Base-by-base conservation (phyloP, 2,888 invertebrate species). In the Carcina quercana region DNA sequence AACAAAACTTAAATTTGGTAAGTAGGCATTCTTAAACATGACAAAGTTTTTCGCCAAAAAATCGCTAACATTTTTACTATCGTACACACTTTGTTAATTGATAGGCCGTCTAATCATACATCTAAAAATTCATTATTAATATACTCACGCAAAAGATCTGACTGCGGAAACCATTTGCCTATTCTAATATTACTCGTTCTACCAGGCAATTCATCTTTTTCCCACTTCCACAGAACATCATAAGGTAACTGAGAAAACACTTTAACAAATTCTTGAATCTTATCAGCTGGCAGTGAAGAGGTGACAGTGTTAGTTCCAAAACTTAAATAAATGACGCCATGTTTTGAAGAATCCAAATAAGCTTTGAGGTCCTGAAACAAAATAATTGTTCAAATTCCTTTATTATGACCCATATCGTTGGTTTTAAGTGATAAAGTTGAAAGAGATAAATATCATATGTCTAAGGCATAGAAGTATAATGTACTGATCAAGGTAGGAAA, bases 321-420 rank as follows among this genome's bases (percentile, higher is more conserved):
- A 45, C 80, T 82, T 22, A 84, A 59, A 39, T 71, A 76, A 13
- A 84, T 65, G 0, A 78, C 72, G 0, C 80, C 83, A 14, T 66
- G 45, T 15, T 57, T 53, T 2, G 79, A 71, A 1, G 55, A 54
- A 35, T 78, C 71, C 4, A 82, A 39, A 37, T 63, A 73, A 0
- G 43, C 34, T 46, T 74, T 55, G 0, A 80, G 40, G 15, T 70
- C 65, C 73, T 78, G 40, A 10, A 52, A 47, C 20, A 2, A 22
- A 24, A n/a, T n/a, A n/a, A n/a, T n/a, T n/a, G n/a, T n/a, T n/a
- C n/a, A n/a, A n/a, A n/a, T n/a, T n/a, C n/a, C n/a, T n/a, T n/a
- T n/a, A n/a, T n/a, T n/a, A n/a, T n/a, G n/a, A n/a, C n/a, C n/a
- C n/a, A n/a, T n/a, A n/a, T n/a, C n/a, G n/a, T n/a, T n/a, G n/a